phyloP scores from a whole-genome alignment of 2,113 vertebrate genomes.

The Serinus canaria region DNA sequence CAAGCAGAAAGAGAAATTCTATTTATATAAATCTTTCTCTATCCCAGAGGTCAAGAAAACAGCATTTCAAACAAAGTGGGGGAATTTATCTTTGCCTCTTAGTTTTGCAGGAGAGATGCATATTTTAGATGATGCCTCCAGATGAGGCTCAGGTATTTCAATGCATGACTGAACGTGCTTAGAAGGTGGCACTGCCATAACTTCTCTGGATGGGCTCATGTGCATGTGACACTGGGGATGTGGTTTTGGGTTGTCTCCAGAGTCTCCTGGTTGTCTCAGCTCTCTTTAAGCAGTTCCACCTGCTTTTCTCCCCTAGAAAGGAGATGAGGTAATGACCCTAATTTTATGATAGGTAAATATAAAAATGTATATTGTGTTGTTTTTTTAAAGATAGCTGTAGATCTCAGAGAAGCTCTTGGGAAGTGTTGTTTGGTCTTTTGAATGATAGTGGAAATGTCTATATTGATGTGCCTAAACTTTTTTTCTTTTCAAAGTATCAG shows the following conservation, averaged over 20 bases:
- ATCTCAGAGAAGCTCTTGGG: not conserved
- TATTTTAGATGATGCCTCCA: not conserved
- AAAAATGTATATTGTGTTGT: not conserved
- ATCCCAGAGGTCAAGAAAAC: conserved; percentile 45
- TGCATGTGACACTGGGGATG: not conserved
- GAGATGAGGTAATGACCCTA: not conserved
- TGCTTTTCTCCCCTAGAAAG: not conserved
- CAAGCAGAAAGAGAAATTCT: conserved; percentile 49
- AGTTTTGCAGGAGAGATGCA: conserved; percentile 1
- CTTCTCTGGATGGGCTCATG: not conserved
- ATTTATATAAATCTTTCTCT: conserved; percentile 51
- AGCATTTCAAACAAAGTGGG: conserved; percentile 46
- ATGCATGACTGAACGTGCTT: not conserved
- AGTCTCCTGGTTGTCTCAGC: not conserved
- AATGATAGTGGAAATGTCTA: not conserved
- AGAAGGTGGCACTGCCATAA: not conserved
- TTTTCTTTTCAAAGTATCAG: not conserved
- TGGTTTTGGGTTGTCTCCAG: not conserved
- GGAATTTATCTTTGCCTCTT: conserved; percentile 42
- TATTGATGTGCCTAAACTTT: not conserved
- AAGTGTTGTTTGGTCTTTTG: not conserved
- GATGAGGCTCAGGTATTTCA: not conserved
- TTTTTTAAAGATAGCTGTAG: not conserved
- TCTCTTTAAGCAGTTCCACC: not conserved
- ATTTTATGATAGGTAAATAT: not conserved